Base-by-base conservation (phyloP, 2,797 vertebrate species). In the Heteromormyrus szaboi region DNA sequence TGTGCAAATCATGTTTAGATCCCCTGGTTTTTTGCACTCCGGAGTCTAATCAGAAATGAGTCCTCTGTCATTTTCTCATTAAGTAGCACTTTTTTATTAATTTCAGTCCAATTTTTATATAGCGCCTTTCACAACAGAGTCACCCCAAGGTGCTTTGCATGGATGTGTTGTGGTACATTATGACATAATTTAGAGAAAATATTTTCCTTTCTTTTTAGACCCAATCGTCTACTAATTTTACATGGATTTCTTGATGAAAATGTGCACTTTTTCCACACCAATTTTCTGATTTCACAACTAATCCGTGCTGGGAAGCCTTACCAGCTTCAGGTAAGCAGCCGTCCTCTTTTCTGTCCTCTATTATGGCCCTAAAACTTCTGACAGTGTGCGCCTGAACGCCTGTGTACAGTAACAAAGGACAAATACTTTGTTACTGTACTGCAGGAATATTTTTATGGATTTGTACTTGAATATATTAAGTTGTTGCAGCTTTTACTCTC, bases 231-330 rank as follows among this genome's bases (percentile, higher is more conserved):
- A 95, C 95, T 99, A 91, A 99, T 99, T 93, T 97, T 99, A 88
- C 98, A 99, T 19, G 98, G 98, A 88, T 99, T 99, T 95, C 96
- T 99, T 89, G 98, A 99, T 90, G 98, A 99, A 95, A 99, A 99
- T 2, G 98, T 99, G 96, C 98, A 99, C 97, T 99, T 99, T 97
- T 99, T 99, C 94, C 98, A 99, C 95, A 99, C 98, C 91, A 99
- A 99, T 92, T 99, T 99, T 95, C 95, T 99, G 53, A 98, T 99
- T 90, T 99, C 98, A 41, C 98, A 99, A 94, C 97, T 99, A 92
- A 98, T 99, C 95, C 97, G 98, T 89, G 98, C 98, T 89, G 98
- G 98, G 89, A 99, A 99, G 93, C 98, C 98, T 68, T 99, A 99
- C 95, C 98, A 99, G 94, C 97, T 99, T 90, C 98, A 99, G 97